Evolutionary conservation across 2,888 invertebrate species (phyloP), one percentile per base, ranked within the genome.

Genomic region (Cyrtodaria siliqua): DNA sequence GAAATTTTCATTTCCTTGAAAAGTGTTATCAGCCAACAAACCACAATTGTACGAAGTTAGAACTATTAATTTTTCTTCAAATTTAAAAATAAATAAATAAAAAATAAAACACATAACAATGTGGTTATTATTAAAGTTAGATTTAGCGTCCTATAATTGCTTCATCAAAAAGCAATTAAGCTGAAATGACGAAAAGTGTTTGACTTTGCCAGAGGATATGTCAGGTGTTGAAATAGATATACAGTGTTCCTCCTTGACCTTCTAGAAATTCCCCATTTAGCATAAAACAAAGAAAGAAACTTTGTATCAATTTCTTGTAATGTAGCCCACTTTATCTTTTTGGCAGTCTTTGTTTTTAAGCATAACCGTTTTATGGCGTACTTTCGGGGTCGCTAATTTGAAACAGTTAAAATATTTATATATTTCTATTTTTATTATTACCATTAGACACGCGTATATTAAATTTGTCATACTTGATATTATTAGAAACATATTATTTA

Each of bases 391-490:
- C 72, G 61, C 9, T 27, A 26, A 67, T 66, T 73, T 67, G 72
- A 60, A 66, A 73, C 72, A 67, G 50, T 73, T 66, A 42, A 60
- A 73, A 62, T 61, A 69, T 69, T 55, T 64, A 14, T 52, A 20
- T 23, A 26, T 33, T 42, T 18, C 27, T 20, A 55, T 27, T 53
- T 24, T 42, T 23, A 18, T 27, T 53, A 33, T 33, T 33, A 12
- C 33, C 33, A 33, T 12, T 12, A 33, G 33, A 33, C 29, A 12
- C 47, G 33, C 29, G 26, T 64, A 38, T 23, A n/a, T 29, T n/a
- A n/a, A 38, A 16, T 62, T 52, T 57, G 38, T 52, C 18, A 24
- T 50, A 50, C 24, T 40, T 52, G 23, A 26, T 38, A 52, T 62
- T 52, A 52, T 52, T 40, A 40, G 24, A 62, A 62, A 52, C 50